A percentile compares a stretch with the other conserved stretches of the same genome.
These are phyloP conservation scores for Calonectris borealis DNA, from an alignment of 2,113 vertebrate genomes.

Conservation along the genomic window DNA sequence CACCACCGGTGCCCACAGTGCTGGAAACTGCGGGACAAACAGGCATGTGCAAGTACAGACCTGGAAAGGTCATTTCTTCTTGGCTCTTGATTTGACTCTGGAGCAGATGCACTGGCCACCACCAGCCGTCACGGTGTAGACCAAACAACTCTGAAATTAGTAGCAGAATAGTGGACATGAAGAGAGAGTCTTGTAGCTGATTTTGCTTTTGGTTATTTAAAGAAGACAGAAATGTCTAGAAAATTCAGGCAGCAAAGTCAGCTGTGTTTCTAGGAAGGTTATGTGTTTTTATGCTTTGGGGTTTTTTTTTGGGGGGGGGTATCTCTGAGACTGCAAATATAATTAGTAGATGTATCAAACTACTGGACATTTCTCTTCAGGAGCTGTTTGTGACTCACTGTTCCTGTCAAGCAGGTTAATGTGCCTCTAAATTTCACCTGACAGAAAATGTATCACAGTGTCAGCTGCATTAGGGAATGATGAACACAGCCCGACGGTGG, in stretches of 20 bases:
- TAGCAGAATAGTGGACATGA: background rate
- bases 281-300: background rate
- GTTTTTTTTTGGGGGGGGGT: fast-evolving
- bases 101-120: background rate
- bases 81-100: background rate
- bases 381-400: conserved; percentile 26
- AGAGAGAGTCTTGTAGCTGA: background rate
- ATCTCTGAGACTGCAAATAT: background rate
- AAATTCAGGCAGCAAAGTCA: background rate
- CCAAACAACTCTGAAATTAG: background rate
- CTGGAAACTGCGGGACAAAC: background rate
- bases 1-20: fast-evolving
- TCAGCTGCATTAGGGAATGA: conserved; percentile 5
- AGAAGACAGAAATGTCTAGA: background rate
- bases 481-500: fast-evolving
- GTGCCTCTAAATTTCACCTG: conserved; percentile 41
- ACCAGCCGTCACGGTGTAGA: background rate
- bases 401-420: conserved; percentile 28
- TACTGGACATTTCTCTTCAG: background rate
- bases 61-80: background rate
- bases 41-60: background rate
- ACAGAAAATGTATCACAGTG: conserved; percentile 38
- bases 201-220: background rate
- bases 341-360: background rate
- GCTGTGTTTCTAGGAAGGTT: background rate